Conservation (phyloP, 2,888 invertebrate genomes). For the Gerris lacustris region DNA sequence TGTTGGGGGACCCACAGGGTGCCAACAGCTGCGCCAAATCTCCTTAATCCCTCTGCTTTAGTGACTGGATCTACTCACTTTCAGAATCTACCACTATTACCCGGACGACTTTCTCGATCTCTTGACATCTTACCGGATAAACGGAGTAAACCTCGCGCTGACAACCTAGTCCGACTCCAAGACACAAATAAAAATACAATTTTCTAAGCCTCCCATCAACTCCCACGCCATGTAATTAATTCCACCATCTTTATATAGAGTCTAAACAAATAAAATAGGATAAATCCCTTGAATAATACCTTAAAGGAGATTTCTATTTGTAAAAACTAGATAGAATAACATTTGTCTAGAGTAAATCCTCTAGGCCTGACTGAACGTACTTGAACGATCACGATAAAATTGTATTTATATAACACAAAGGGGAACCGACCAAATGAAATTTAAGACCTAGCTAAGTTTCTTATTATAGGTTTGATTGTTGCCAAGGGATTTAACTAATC, state of each 20-base stretch:
- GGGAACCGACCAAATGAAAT: too few relatives aligned
- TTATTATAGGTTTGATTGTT: too few relatives aligned
- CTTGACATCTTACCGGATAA: neutral
- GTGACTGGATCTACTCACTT: too few relatives aligned
- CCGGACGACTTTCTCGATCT: neutral
- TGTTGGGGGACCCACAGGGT: neutral
- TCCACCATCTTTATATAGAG: neutral
- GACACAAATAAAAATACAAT: neutral
- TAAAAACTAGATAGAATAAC: neutral
- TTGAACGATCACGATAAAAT: too few relatives aligned
- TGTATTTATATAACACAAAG: too few relatives aligned
- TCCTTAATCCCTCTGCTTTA: neutral
- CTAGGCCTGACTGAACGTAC: too few relatives aligned
- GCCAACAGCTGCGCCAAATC: conserved; percentile 5
- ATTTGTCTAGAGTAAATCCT: neutral
- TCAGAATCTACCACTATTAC: neutral
- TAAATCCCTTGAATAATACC: neutral
- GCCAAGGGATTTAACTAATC: too few relatives aligned
- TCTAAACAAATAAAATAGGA: neutral
- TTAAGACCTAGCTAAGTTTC: too few relatives aligned
- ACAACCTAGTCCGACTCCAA: neutral
- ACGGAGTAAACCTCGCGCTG: neutral
- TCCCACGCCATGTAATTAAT: neutral
- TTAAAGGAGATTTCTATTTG: neutral
- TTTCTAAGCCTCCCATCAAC: neutral